Evolutionary conservation across 2,888 invertebrate species (phyloP).

Genomic region (Eubasilissa splendida): DNA sequence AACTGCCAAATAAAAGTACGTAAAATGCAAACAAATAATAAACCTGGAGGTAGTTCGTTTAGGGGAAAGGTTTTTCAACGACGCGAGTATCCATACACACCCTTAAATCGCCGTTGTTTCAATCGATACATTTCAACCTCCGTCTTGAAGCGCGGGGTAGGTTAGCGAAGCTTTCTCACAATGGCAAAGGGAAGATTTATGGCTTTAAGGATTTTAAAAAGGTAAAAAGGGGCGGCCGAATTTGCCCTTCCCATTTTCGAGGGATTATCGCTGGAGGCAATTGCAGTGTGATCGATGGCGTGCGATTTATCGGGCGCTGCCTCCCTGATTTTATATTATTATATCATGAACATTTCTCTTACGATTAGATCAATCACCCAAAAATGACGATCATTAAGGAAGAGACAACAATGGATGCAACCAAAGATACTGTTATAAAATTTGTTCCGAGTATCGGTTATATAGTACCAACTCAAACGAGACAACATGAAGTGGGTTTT

Average conservation of each 20-base stretch:
- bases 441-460: too few species aligned
- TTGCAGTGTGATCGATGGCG: conserved; percentile 50
- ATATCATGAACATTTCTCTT: not conserved
- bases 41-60: too few species aligned
- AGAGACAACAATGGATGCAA: too few species aligned
- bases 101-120: conserved; percentile 34
- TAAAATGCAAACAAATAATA: too few species aligned
- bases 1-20: too few species aligned
- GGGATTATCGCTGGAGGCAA: conserved; percentile 53
- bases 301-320: conserved; percentile 41
- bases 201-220: conserved; percentile 53
- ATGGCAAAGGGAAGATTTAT: conserved; percentile 54
- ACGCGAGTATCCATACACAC: conserved; percentile 17
- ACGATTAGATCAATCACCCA: conserved; percentile 3
- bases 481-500: too few species aligned
- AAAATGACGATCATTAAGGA: too few species aligned
- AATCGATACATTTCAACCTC: conserved; percentile 43
- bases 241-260: conserved; percentile 41
- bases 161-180: conserved; percentile 44
- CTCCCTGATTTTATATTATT: conserved; percentile 1
- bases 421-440: too few species aligned
- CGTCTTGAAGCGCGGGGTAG: conserved; percentile 27
- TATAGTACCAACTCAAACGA: too few species aligned
- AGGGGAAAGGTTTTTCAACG: not conserved
- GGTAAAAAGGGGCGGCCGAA: conserved; percentile 42